Base-by-base conservation (phyloP, 2,797 vertebrate species). In the Eremophila alpestris region DNA sequence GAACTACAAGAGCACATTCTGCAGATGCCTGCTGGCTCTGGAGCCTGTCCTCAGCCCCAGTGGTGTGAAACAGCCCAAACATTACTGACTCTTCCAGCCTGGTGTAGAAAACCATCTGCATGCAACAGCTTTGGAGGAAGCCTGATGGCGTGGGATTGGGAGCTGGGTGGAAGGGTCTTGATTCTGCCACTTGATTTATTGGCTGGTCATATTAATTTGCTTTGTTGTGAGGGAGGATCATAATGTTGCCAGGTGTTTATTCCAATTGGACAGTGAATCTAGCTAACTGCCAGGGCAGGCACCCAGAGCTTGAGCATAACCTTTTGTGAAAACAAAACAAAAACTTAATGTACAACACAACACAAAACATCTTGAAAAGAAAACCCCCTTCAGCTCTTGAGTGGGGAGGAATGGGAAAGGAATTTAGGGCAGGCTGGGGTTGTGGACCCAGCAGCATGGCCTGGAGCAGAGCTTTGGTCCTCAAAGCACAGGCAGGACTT, bases 121-220 rank as follows among this genome's bases (percentile, higher is more conserved):
- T 40, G 49, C 49, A 94, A 87, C 86, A 95, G 92, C 89, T 95
- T 91, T 90, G 89, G 75, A 92, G 79, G 59, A 95, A 52, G 87
- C 60, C 82, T 83, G 83, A 86, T 94, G 87, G 65, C 56, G 54
- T 34, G 59, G 82, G 89, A 81, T 21, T 75, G 69, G 87, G 55
- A 92, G 32, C 59, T 59, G 73, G 29, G 65, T 73, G 51, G 87
- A 92, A 87, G 76, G 48, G 55, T 10, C 11, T 93, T 27, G 73
- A 40, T 81, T 93, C 79, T 92, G 73, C 63, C 41, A 45, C 76
- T 83, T 96, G 87, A 92, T 96, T 96, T 92, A 90, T 81, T 92
- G 56, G 48, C 76, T 54, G 89, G 54, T 65, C 40, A 40, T 79
- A 81, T 64, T 73, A 59, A 92, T 94, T 92, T 86, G 59, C 38